Evolutionary conservation across 2,888 invertebrate species (phyloP).

Genomic region (Venustoraphidia nigricollis): DNA sequence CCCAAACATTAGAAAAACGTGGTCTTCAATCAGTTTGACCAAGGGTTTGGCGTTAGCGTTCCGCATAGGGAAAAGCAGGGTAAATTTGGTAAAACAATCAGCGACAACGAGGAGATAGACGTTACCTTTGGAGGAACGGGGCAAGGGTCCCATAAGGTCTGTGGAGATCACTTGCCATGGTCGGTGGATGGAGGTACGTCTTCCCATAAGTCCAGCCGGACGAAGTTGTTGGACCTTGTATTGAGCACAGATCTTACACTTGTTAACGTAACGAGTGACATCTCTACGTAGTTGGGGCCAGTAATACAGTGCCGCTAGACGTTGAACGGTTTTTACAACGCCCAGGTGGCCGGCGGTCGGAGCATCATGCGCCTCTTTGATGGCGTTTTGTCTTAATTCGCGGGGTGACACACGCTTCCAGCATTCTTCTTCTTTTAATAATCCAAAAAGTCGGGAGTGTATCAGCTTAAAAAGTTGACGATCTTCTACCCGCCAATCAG

Average conservation of each 20-base stretch:
- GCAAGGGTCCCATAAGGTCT: conserved; percentile 11
- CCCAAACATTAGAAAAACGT: conserved; percentile 12
- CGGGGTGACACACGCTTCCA: conserved; percentile 11
- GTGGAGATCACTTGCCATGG: conserved; percentile 13
- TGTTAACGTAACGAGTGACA: conserved; percentile 8
- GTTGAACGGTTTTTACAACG: conserved; percentile 9
- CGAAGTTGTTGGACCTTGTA: background rate
- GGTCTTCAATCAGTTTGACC: conserved; percentile 5
- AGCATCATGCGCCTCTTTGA: conserved; percentile 7
- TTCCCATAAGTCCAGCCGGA: background rate
- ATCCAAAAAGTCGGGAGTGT: background rate
- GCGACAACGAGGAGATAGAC: conserved; percentile 11
- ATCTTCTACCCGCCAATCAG: conserved; percentile 6
- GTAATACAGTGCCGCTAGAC: conserved; percentile 9
- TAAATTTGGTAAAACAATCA: conserved; percentile 13
- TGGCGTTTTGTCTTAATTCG: background rate
- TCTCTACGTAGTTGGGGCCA: conserved; percentile 14
- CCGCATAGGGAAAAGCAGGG: conserved; percentile 9
- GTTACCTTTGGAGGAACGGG: conserved; percentile 5
- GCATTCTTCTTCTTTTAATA: background rate
- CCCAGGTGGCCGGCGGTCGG: conserved; percentile 12
- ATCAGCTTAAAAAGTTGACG: background rate
- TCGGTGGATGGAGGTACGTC: background rate
- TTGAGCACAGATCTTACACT: conserved; percentile 7
- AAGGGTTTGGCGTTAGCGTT: conserved; percentile 10